These are phyloP conservation scores for Muraenolepis orangiensis DNA, from an alignment of 2,797 vertebrate genomes.

Conservation along the genomic window DNA sequence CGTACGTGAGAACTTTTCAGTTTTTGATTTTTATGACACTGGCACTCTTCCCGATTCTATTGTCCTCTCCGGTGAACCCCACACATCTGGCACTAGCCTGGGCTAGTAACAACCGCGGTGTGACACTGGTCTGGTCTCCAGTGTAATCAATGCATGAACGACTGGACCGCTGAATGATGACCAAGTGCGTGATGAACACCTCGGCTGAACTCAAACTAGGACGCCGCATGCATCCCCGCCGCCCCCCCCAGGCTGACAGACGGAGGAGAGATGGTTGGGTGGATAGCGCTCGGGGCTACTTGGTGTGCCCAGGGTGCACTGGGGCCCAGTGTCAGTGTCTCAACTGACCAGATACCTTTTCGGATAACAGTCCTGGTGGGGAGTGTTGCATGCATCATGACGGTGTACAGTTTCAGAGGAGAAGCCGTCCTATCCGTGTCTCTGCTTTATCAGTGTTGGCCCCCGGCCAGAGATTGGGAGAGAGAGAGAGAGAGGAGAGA, in stretches of 20 bases:
- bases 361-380: not conserved
- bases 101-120: slow-evolving; percentile 24
- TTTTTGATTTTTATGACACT: slow-evolving; percentile 26
- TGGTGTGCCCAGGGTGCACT: not conserved
- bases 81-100: slow-evolving; percentile 43
- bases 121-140: slow-evolving; percentile 33
- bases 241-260: not conserved
- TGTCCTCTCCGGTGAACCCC: slow-evolving; percentile 38
- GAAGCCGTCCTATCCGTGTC: slow-evolving; percentile 32
- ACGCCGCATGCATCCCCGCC: not conserved
- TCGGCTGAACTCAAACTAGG: not conserved
- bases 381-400: not conserved
- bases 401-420: slow-evolving; percentile 21
- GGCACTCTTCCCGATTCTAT: slow-evolving; percentile 32
- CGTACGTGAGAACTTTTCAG: slow-evolving; percentile 3
- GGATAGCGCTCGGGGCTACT: not conserved
- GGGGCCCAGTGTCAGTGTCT: not conserved
- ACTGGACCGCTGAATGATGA: slow-evolving; percentile 22
- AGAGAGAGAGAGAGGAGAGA: slow-evolving; percentile 3
- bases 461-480: slow-evolving; percentile 30
- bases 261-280: not conserved
- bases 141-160: slow-evolving; percentile 28
- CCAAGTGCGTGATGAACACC: not conserved
- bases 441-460: slow-evolving; percentile 57
- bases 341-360: not conserved